These are phyloP conservation scores for Cirrhinus molitorella DNA, from an alignment of 2,797 vertebrate genomes.

Conservation along the genomic window DNA sequence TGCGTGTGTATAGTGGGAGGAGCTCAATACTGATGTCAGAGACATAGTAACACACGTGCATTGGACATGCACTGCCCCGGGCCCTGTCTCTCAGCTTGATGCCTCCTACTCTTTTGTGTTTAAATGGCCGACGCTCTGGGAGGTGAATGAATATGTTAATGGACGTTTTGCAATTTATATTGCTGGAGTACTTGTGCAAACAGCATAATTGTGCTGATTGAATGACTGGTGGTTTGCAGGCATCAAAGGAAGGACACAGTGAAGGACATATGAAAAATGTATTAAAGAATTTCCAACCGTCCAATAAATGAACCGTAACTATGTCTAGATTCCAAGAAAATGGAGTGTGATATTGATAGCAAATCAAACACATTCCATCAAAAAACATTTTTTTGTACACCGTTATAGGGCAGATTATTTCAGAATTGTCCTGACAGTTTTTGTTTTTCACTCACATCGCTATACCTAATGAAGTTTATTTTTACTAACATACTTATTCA, in stretches of 20 bases:
- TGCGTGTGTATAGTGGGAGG: constrained; percentile 12
- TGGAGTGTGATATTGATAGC: background rate
- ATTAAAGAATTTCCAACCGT: constrained; percentile 5
- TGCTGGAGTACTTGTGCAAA: constrained; percentile 11
- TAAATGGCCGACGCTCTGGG: constrained; percentile 7
- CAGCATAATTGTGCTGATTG: constrained; percentile 3
- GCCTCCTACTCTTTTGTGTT: constrained; percentile 3
- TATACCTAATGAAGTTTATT: background rate
- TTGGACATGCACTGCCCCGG: constrained; percentile 56
- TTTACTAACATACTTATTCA: background rate
- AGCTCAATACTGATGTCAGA: constrained; percentile 48
- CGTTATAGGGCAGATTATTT: too few species aligned
- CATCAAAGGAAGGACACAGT: constrained; percentile 7
- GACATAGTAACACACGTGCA: constrained; percentile 71
- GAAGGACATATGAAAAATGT: constrained; percentile 16
- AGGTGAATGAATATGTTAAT: constrained; percentile 26
- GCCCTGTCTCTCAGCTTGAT: constrained; percentile 4
- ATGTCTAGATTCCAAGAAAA: too few species aligned
- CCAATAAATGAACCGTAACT: background rate
- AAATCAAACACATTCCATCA: background rate
- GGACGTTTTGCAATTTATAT: constrained; percentile 22
- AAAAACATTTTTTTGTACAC: background rate
- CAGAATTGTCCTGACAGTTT: too few species aligned
- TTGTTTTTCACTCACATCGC: too few species aligned
- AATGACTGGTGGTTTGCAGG: background rate